Conservation (phyloP, 1,140 invertebrate genomes). For the Eumaeus atala region DNA sequence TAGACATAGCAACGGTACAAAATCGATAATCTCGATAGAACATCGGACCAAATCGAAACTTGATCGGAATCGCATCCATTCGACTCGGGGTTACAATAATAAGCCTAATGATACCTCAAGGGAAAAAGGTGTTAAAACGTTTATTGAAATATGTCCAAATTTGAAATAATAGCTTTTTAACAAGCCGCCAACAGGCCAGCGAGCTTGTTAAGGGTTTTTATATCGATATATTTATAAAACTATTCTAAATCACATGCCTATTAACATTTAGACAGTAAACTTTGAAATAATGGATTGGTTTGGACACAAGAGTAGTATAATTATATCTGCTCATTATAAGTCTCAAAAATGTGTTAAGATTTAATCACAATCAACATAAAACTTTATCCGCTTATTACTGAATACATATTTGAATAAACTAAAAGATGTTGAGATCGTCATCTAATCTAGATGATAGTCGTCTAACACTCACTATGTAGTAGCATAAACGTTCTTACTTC, state of each 20-base stretch:
- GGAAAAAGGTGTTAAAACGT: slow-evolving; percentile 72
- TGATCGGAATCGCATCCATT: slow-evolving; percentile 21
- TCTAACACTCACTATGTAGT: no score
- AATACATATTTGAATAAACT: no score
- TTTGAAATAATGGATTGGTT: no score
- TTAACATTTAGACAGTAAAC: slow-evolving; percentile 1
- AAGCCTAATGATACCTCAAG: slow-evolving; percentile 63
- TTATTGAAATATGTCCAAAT: slow-evolving; percentile 68
- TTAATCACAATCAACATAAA: no score
- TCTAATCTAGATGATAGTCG: no score
- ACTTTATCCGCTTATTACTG: no score
- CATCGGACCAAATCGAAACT: slow-evolving; percentile 28
- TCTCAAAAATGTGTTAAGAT: no score
- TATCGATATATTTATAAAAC: slow-evolving; percentile 6
- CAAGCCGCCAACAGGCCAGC: slow-evolving; percentile 48
- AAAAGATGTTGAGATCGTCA: no score
- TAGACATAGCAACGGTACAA: slow-evolving; percentile 6
- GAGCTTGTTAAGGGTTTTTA: slow-evolving; percentile 4
- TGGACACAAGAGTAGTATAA: no score
- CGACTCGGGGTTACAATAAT: slow-evolving; percentile 45
- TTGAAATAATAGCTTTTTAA: slow-evolving; percentile 70
- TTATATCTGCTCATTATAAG: no score
- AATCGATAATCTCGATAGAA: slow-evolving; percentile 16
- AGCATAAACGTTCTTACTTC: no score
- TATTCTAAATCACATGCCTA: slow-evolving; percentile 12